phyloP scores from a whole-genome alignment of 2,888 invertebrate species.

The Pasiphila rectangulata region DNA sequence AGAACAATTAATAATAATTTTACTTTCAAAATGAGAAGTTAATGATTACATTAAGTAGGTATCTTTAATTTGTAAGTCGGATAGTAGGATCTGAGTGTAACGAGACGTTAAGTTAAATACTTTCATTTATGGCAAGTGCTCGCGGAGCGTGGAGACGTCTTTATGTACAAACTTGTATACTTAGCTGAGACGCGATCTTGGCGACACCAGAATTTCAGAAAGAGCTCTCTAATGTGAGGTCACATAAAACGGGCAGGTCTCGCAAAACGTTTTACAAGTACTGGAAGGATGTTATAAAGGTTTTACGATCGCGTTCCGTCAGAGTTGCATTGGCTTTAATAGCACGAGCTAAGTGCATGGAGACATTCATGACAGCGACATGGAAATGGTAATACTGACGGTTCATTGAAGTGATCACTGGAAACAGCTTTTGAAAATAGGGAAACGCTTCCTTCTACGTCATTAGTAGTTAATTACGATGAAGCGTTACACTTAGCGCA shows the following conservation, averaged over 20 bases:
- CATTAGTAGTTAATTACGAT: neutral
- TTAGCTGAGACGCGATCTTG: slow-evolving; percentile 38
- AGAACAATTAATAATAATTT: neutral
- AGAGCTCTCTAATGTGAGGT: slow-evolving; percentile 61
- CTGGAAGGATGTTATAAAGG: slow-evolving; percentile 80
- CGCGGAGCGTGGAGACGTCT: slow-evolving; percentile 45
- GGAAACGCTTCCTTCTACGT: neutral
- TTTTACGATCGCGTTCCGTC: slow-evolving; percentile 78
- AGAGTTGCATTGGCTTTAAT: slow-evolving; percentile 76
- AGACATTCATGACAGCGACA: slow-evolving; percentile 72
- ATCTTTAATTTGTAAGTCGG: neutral
- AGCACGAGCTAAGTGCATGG: slow-evolving; percentile 79
- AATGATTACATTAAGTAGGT: too few relatives aligned
- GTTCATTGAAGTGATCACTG: slow-evolving; percentile 48
- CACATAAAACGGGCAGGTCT: slow-evolving; percentile 69
- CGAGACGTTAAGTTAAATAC: slow-evolving; percentile 52
- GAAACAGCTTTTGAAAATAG: slow-evolving; percentile 29
- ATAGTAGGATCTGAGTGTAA: slow-evolving; percentile 41
- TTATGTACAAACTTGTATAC: slow-evolving; percentile 53
- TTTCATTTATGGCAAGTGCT: slow-evolving; percentile 44
- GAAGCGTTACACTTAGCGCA: neutral
- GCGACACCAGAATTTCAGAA: slow-evolving; percentile 52
- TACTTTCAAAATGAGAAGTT: neutral
- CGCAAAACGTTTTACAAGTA: slow-evolving; percentile 78
- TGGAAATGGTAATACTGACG: slow-evolving; percentile 53